Base-by-base conservation (phyloP, 2,888 invertebrate species). In the Apoda limacodes region DNA sequence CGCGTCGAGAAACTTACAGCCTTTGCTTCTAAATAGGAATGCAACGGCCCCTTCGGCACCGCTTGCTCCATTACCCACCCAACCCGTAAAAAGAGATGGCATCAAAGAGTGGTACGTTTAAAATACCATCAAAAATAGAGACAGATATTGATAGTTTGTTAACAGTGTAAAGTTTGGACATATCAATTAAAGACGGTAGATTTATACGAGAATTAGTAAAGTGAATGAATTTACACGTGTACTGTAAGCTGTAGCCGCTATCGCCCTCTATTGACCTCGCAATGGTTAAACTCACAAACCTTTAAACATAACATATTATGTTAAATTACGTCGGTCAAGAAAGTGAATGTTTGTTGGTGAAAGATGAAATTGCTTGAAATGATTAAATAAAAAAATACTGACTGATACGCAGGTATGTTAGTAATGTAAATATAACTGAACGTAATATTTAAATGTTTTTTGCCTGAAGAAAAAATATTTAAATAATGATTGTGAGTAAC, bases 31-130 rank as follows among this genome's bases (percentile, higher is more conserved):
- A 22, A 76, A 74, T 45, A 74, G 68, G 27, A 75, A 45, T 58
- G 70, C 40, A 41, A 58, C 58, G 41, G 57, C 58, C 17, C 59
- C 67, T 5, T 68, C 80, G 32, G 72, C 80, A 27, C 72, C 78
- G 22, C 81, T 82, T 38, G 84, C 72, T 35, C 83, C 84, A 35
- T 82, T 74, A 40, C 84, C 82, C 46, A 45, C 75, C 20, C 75
- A 74, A 44, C 78, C 78, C 2, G 68, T 89, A 70, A 92, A 92
- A 59, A 86, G 90, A 40, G 93, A 93, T 84, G 93, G 94, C 65
- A 92, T 95, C 63, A 95, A 95, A 82, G 95, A 95, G 84, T 95
- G 95, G 95, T 95, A 95, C 72, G 95, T 95, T 72, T 95, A 90
- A 56, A 38, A 25, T 10, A 5, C 17, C 13, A 13, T 14, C 24